Conservation (phyloP, 2,797 vertebrate genomes). For the Varecia variegata region DNA sequence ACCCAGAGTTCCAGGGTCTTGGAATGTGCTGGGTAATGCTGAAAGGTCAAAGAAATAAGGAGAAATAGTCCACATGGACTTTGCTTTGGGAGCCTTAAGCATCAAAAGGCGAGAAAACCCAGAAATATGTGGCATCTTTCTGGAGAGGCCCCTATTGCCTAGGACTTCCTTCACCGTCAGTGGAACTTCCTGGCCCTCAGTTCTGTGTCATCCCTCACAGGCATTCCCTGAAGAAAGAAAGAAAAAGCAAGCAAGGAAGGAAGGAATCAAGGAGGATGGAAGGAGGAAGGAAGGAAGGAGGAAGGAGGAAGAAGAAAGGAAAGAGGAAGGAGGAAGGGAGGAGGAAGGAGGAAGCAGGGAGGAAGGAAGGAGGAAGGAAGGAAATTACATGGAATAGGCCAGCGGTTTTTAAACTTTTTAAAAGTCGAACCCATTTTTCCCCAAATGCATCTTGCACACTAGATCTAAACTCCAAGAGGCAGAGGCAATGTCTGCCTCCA, state of each 20-base stretch:
- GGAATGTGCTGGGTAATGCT: not conserved
- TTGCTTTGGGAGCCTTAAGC: not conserved
- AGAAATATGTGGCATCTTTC: not conserved
- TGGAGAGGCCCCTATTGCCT: not conserved
- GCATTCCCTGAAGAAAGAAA: not conserved
- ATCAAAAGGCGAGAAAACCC: not conserved
- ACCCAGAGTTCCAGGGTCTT: not conserved
- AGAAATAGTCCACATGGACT: not conserved
- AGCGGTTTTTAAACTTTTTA: not conserved
- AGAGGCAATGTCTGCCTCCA: accelerated
- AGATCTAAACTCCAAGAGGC: not conserved
- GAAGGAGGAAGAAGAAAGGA: accelerated
- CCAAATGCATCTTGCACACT: not conserved
- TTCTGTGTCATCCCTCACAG: no score
- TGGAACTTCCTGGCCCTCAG: not conserved
- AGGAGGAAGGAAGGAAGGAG: accelerated
- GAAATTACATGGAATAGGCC: not conserved
- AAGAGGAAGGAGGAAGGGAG: accelerated
- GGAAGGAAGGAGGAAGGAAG: no score
- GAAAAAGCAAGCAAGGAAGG: not conserved
- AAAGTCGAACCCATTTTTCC: not conserved
- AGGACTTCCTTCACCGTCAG: not conserved
- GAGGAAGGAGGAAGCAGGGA: not conserved
- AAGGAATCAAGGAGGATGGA: accelerated
- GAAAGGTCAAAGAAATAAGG: not conserved